phyloP scores from a whole-genome alignment of 2,888 invertebrate species.

The Drosophila kanekoi region DNA sequence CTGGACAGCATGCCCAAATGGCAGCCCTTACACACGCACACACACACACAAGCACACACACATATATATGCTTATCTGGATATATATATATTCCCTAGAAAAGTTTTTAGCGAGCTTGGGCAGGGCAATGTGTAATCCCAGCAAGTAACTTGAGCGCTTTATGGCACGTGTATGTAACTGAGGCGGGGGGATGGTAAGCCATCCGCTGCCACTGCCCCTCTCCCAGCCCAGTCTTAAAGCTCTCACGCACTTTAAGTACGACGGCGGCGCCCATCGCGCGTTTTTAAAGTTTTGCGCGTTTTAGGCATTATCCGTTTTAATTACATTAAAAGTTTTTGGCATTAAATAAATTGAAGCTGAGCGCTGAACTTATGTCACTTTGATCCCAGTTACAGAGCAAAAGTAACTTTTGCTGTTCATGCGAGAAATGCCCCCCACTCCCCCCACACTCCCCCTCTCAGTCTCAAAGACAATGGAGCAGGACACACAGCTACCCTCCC shows the following conservation, averaged over 20 bases:
- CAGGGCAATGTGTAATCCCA: conserved; percentile 55
- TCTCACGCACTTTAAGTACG: conserved; percentile 32
- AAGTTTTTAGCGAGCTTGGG: conserved; percentile 21
- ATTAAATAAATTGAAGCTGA: conserved; percentile 74
- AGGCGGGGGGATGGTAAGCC: neutral
- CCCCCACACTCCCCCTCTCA: neutral
- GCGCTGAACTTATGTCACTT: conserved; percentile 75
- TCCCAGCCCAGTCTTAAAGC: conserved; percentile 44
- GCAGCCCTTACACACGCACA: neutral
- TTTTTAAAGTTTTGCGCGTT: conserved; percentile 63
- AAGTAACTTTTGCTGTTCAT: conserved; percentile 72
- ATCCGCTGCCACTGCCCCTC: neutral
- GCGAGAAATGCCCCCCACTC: conserved; percentile 45
- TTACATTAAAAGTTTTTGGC: conserved; percentile 76
- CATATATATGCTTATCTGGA: neutral
- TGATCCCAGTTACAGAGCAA: conserved; percentile 64
- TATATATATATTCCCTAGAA: neutral
- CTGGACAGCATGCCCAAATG: conserved; percentile 17
- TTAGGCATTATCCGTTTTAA: conserved; percentile 74
- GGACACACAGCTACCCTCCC: conserved; percentile 32
- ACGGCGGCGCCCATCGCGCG: neutral
- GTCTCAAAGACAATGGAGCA: conserved; percentile 48
- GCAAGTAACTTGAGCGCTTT: conserved; percentile 76
- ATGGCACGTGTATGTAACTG: conserved; percentile 61
- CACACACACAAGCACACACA: neutral